A percentile compares a stretch with the other conserved stretches of the same genome.
phyloP scores from a whole-genome alignment of 2,888 invertebrate genomes.

The Aquatica leii region DNA sequence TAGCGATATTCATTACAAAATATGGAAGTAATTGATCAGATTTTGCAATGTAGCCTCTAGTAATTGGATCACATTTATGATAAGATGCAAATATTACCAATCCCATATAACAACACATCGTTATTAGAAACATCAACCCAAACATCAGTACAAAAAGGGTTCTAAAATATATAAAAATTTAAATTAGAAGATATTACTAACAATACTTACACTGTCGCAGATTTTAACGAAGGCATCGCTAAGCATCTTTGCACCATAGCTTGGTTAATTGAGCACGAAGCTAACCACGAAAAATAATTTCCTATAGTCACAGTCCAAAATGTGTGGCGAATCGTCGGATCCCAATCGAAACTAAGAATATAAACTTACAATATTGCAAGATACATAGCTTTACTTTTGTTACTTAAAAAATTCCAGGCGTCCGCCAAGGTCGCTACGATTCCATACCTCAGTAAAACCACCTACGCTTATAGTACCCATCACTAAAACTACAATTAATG shows the following conservation, averaged over 20 bases:
- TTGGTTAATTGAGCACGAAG: conserved; percentile 84
- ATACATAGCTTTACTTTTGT: too few species aligned
- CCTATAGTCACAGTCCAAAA: conserved; percentile 83
- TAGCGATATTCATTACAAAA: conserved; percentile 83
- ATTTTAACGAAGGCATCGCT: conserved; percentile 74
- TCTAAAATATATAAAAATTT: conserved; percentile 60
- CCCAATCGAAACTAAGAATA: conserved; percentile 70
- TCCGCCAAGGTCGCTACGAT: conserved; percentile 67
- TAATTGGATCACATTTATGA: conserved; percentile 84
- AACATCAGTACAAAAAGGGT: conserved; percentile 79
- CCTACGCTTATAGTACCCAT: conserved; percentile 74
- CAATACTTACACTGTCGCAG: conserved; percentile 73
- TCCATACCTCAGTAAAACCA: conserved; percentile 69
- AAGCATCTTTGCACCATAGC: conserved; percentile 88
- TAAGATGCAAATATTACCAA: conserved; percentile 88
- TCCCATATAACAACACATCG: conserved; percentile 84
- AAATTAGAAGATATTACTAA: neutral
- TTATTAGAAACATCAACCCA: conserved; percentile 78
- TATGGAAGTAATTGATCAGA: conserved; percentile 80
- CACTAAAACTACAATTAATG: conserved; percentile 70
- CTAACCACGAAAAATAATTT: conserved; percentile 82
- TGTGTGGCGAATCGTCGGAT: conserved; percentile 81
- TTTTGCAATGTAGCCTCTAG: conserved; percentile 73
- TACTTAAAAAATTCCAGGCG: conserved; percentile 80
- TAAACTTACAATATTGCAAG: too few species aligned